Evolutionary conservation across 2,888 invertebrate species (phyloP), one percentile per base, ranked within the genome.

Genomic region (Alitta virens): DNA sequence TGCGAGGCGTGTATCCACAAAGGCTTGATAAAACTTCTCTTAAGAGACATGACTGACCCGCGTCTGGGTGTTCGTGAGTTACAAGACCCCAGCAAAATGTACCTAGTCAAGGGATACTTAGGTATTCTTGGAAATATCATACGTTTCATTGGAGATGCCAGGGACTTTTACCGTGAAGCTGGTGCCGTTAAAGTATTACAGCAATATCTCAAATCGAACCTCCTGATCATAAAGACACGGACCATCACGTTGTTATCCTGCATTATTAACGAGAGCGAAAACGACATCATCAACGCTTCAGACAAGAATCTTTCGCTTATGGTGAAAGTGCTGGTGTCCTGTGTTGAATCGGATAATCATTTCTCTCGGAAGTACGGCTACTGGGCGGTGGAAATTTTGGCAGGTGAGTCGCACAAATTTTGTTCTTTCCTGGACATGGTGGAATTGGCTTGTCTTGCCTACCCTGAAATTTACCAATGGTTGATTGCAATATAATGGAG

Each of bases 191-290:
- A 69, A 1, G 60, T 71, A 25, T 63, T 77, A 16, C 69, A 74
- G 57, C 56, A 54, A 1, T 66, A 66, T 61, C 54, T 71, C 18
- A 64, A 57, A 21, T 68, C 67, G 2, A 51, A 64, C 14, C 54
- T 64, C 14, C 63, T 68, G n/a, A 73, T 75, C 70, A 64, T 78
- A 2, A 67, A 73, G 43, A 72, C 76, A 3, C 76, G 75, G 59
- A 66, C 75, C 14, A 62, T 77, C n/a, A 73, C 78, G 55, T 67
- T 77, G 12, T 65, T 77, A 54, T 76, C 77, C 2, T 78, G 76
- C 60, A 67, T 78, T 38, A 66, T 77, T 1, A 73, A 69, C 56
- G 78, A 78, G 64, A 67, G 68, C n/a, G 75, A 78, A 66, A 76
- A 72, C 61, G 73, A 73, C 53, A 62, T 75, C 21, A 66, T 77